Percentiles rank a stretch among this genome's conserved stretches.
Conservation (phyloP, 2,797 vertebrate genomes). For the Lophius americanus region DNA sequence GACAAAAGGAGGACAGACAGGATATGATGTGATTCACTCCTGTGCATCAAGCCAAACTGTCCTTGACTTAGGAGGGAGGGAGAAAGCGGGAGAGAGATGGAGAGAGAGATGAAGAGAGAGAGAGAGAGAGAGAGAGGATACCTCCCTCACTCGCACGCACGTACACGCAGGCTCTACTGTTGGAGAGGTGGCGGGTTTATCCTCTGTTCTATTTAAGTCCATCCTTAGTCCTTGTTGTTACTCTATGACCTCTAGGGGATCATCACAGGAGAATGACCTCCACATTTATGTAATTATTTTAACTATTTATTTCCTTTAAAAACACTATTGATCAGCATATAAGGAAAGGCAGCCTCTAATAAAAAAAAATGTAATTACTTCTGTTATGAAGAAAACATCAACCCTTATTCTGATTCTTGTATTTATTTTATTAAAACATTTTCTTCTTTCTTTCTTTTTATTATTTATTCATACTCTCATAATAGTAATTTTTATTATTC, state of each 20-base stretch:
- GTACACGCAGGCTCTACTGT: background rate
- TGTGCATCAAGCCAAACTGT: slow-evolving; percentile 39
- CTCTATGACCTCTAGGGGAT: slow-evolving; percentile 25
- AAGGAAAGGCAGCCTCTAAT: background rate
- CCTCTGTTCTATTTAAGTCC: slow-evolving; percentile 9
- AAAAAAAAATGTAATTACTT: background rate
- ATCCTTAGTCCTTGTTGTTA: background rate
- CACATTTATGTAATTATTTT: too few species aligned
- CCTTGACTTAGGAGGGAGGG: slow-evolving; percentile 29
- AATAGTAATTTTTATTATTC: background rate
- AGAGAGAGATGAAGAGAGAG: background rate
- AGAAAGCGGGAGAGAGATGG: background rate
- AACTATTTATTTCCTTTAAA: background rate
- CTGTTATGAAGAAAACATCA: background rate
- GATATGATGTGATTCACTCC: slow-evolving; percentile 26
- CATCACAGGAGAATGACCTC: background rate
- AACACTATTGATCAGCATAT: background rate
- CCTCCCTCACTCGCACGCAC: background rate
- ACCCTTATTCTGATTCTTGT: too few species aligned
- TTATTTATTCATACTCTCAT: too few species aligned
- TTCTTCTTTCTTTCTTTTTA: too few species aligned
- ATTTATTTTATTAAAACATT: too few species aligned
- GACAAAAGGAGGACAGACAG: slow-evolving; percentile 32
- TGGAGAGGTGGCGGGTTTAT: slow-evolving; percentile 14
- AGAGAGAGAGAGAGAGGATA: background rate